Conservation (phyloP, 1,140 invertebrate genomes). For the Drosophila burlai region DNA sequence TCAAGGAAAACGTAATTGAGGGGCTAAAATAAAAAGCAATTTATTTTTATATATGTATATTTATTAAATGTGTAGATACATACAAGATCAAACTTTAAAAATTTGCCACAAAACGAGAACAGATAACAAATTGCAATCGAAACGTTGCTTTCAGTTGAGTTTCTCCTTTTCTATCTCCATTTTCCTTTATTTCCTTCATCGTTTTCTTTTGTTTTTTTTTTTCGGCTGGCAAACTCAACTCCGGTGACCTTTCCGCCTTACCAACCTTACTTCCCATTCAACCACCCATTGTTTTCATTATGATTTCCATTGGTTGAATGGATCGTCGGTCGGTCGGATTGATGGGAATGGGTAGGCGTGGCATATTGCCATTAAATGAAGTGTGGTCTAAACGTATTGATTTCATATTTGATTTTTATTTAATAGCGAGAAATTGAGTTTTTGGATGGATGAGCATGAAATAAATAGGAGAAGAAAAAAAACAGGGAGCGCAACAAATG, state of each 20-base stretch:
- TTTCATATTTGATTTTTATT: slow-evolving; percentile 77
- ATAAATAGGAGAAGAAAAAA: slow-evolving; percentile 4
- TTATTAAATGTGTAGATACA: neutral
- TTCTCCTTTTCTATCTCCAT: slow-evolving; percentile 2
- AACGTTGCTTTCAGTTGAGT: slow-evolving; percentile 12
- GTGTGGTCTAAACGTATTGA: slow-evolving; percentile 66
- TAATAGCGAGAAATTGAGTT: slow-evolving; percentile 66
- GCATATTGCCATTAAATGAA: slow-evolving; percentile 54
- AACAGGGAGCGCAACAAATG: slow-evolving; percentile 22
- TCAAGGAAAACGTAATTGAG: slow-evolving; percentile 25
- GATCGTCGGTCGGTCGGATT: slow-evolving; percentile 7
- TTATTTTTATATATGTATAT: too few relatives aligned
- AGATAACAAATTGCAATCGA: slow-evolving; percentile 51
- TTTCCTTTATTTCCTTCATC: slow-evolving; percentile 5
- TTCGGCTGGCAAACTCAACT: slow-evolving; percentile 13
- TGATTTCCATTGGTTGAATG: slow-evolving; percentile 55
- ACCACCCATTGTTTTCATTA: slow-evolving; percentile 61
- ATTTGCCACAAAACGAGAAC: neutral
- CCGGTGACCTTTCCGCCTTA: slow-evolving; percentile 16
- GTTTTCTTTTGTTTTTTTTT: slow-evolving; percentile 3
- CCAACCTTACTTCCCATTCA: slow-evolving; percentile 23
- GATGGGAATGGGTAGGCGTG: slow-evolving; percentile 32
- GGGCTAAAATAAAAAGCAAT: slow-evolving; percentile 3
- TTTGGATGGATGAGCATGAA: slow-evolving; percentile 54
- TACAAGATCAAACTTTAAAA: slow-evolving; percentile 2